These are phyloP conservation scores for Drosophila orena DNA, from an alignment of 1,140 invertebrate genomes.

Conservation along the genomic window DNA sequence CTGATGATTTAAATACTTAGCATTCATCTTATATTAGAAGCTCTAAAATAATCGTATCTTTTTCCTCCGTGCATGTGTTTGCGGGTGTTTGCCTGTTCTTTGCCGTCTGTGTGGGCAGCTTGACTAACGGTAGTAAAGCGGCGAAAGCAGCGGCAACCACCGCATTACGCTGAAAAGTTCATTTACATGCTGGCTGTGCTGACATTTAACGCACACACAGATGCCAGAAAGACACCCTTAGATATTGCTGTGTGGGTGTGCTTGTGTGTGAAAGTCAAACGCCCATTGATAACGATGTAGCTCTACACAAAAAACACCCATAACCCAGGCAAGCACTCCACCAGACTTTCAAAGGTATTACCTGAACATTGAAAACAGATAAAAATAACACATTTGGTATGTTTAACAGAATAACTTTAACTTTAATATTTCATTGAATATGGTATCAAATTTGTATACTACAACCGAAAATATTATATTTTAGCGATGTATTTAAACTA, in stretches of 20 bases:
- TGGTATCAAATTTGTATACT: too few relatives aligned
- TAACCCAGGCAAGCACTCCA: conserved; percentile 8
- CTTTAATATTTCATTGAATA: background rate
- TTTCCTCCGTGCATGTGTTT: conserved; percentile 6
- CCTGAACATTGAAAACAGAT: background rate
- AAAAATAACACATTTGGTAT: background rate
- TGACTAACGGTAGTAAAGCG: conserved; percentile 33
- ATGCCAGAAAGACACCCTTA: conserved; percentile 42
- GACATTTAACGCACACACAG: conserved; percentile 71
- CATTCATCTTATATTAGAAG: background rate
- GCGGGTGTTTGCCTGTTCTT: conserved; percentile 23
- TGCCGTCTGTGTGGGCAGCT: conserved; percentile 47
- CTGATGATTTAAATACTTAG: background rate
- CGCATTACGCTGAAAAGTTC: conserved; percentile 77
- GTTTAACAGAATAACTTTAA: too few relatives aligned
- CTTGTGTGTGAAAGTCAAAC: conserved; percentile 62
- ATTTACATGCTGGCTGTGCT: conserved; percentile 81
- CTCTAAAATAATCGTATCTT: background rate
- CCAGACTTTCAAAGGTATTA: conserved; percentile 5
- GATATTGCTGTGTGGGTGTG: conserved; percentile 21
- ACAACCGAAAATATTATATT: too few relatives aligned
- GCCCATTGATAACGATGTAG: conserved; percentile 71
- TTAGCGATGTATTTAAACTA: too few relatives aligned
- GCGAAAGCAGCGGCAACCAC: conserved; percentile 49
- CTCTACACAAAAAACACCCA: conserved; percentile 13